phyloP scores from a whole-genome alignment of 2,113 vertebrate genomes.

The Bubo scandiacus region DNA sequence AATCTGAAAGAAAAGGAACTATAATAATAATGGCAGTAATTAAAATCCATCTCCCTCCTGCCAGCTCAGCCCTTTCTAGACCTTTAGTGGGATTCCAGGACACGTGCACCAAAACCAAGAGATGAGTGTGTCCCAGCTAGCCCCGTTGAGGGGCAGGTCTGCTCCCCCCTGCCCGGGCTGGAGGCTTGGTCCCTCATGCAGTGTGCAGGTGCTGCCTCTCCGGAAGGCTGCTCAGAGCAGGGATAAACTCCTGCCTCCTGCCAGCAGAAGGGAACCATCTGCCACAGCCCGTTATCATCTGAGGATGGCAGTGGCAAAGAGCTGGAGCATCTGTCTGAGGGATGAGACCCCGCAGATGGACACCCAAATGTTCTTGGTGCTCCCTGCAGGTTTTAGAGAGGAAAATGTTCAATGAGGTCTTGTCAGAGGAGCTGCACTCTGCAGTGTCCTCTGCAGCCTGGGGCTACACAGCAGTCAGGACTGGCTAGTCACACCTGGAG shows the following conservation, averaged over 20 bases:
- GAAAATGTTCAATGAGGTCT: background rate
- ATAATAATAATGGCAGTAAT: conserved; percentile 56
- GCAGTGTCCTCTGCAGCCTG: background rate
- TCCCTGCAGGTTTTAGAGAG: conserved; percentile 25
- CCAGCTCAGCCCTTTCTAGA: background rate
- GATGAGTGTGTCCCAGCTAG: background rate
- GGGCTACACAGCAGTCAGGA: background rate
- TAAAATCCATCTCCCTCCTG: conserved; percentile 43
- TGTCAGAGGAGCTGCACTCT: background rate
- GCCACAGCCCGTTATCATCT: conserved; percentile 28
- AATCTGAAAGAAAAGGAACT: conserved; percentile 45
- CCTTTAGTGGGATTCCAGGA: background rate
- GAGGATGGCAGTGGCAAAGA: conserved; percentile 48
- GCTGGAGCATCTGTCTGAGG: conserved; percentile 56
- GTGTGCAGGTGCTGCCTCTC: background rate
- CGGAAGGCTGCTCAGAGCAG: background rate
- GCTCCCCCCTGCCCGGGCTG: background rate
- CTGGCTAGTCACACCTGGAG: background rate
- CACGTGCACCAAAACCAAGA: background rate
- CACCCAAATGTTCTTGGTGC: conserved; percentile 52
- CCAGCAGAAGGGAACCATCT: conserved; percentile 55
- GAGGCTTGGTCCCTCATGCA: background rate
- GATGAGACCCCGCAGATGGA: conserved; percentile 38
- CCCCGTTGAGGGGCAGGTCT: background rate
- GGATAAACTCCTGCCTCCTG: conserved; percentile 35